A percentile compares a stretch with the other conserved stretches of the same genome.
phyloP scores from a whole-genome alignment of 2,888 invertebrate species.

The Miltochrista miniata region DNA sequence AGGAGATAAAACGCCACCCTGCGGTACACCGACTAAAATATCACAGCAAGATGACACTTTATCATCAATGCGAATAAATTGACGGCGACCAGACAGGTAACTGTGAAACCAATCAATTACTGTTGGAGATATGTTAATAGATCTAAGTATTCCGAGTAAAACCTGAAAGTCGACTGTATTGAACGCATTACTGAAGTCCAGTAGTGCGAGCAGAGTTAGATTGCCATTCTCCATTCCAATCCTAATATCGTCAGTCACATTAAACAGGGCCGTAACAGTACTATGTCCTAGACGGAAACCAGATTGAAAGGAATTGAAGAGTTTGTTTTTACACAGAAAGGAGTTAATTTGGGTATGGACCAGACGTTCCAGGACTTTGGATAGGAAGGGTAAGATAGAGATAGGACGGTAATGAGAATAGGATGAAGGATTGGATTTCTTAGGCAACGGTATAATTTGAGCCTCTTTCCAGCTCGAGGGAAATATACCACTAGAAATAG shows the following conservation, averaged over 20 bases:
- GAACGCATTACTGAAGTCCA: slow-evolving; percentile 1
- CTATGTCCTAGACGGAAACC: neutral
- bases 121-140: neutral
- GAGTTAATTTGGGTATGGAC: neutral
- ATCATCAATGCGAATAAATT: neutral
- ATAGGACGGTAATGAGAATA: neutral
- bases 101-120: neutral
- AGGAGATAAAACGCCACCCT: slow-evolving; percentile 4
- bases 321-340: neutral
- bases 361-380: neutral
- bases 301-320: neutral
- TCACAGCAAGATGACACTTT: neutral
- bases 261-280: neutral
- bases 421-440: neutral
- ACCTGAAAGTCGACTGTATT: neutral
- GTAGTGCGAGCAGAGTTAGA: neutral
- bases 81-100: neutral
- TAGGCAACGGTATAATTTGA: neutral
- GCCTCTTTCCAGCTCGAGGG: neutral
- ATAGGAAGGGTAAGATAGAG: neutral
- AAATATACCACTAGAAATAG: neutral
- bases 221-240: neutral
- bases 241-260: neutral
- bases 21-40: neutral
- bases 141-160: neutral